Evolutionary conservation across 1,140 invertebrate genomes (phyloP).

Genomic region (Formica selysi): DNA sequence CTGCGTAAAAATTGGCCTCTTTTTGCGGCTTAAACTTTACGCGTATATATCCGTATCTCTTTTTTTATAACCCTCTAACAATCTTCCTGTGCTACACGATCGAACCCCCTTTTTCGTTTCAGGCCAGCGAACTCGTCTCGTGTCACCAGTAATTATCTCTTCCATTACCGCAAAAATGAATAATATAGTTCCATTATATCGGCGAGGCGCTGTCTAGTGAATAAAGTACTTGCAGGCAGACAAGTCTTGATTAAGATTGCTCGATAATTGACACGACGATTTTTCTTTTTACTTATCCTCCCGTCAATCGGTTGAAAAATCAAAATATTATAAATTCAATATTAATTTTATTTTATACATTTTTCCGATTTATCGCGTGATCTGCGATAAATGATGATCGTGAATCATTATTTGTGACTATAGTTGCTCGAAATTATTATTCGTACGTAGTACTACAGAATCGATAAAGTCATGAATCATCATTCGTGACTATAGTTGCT

Average conservation of each 20-base stretch:
- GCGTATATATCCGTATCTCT: neutral
- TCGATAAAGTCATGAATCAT: conserved; percentile 27
- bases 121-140: conserved; percentile 8
- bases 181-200: conserved; percentile 67
- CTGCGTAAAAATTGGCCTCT: neutral
- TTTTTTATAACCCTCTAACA: conserved; percentile 21
- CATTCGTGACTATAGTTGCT: conserved; percentile 9
- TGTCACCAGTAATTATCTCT: conserved; percentile 40
- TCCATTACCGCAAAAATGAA: conserved; percentile 52
- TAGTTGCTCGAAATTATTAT: conserved; percentile 18
- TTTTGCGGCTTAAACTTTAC: conserved; percentile 4
- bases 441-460: neutral
- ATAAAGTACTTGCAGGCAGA: conserved; percentile 31
- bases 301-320: neutral
- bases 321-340: conserved; percentile 1
- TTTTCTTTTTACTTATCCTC: neutral
- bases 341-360: conserved; percentile 22
- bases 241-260: conserved; percentile 52
- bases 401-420: conserved; percentile 26
- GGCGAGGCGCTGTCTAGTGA: neutral
- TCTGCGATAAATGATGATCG: neutral
- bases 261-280: conserved; percentile 29
- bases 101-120: neutral
- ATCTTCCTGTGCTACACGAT: neutral
- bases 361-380: conserved; percentile 2